Base-by-base conservation (phyloP, 2,113 vertebrate genomes). In the Axis porcinus region DNA sequence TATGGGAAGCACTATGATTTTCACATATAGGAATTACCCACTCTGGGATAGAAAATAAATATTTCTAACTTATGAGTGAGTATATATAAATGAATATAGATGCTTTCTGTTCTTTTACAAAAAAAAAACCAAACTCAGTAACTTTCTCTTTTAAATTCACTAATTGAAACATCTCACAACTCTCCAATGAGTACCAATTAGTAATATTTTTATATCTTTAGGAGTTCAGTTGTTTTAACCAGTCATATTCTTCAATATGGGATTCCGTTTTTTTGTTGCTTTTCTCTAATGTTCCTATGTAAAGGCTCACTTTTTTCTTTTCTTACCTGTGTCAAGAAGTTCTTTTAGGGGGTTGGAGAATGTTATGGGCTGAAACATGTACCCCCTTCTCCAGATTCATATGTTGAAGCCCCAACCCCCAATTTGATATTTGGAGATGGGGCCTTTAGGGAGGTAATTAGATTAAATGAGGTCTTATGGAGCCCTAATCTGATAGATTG, bases 81-180 rank as follows among this genome's bases (percentile, higher is more conserved):
- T 90, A 19, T 90, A 3, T 54, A 67, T 40, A 67, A 87, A 50
- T 9, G 54, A 87, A 84, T 23, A 19, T 86, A 47, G 43, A 87
- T 10, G 62, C 2, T n/a, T 62, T 95, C 9, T 6, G 21, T 82
- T 90, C 14, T 76, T 93, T 95, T 74, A 50, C 55, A 96, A 30
- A 78, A 94, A 40, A 40, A 40, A 40, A 40, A 40, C 40, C n/a
- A n/a, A 86, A 89, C 1, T 70, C 33, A 95, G 9, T 78, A 90
- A 54, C 47, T 87, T 95, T 55, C 25, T 92, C 28, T 91, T 87
- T 94, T n/a, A 62, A 74, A 86, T 62, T 58, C 25, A 84, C 23
- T 50, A 64, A 89, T 45, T 90, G 47, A 89, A 86, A 50, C 36
- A 95, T 95, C 83, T 96, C 54, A 93, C 27, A 93, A 86, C 45